phyloP scores from a whole-genome alignment of 1,140 invertebrate genomes.

The Aphelenchoides fujianensis region DNA sequence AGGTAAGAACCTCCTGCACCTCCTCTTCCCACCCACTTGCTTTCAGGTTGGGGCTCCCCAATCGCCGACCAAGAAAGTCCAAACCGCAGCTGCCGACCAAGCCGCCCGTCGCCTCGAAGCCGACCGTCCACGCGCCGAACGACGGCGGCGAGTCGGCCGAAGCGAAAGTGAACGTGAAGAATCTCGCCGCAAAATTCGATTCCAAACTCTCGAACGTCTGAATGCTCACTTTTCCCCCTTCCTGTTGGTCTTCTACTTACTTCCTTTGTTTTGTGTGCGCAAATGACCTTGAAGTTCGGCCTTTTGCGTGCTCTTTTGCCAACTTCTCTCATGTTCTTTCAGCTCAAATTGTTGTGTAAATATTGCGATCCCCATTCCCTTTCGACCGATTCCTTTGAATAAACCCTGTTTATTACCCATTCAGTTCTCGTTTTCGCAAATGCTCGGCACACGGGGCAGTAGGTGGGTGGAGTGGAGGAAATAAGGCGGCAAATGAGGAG shows the following conservation, averaged over 20 bases:
- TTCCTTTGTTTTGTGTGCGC: neutral
- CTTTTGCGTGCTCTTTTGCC: neutral
- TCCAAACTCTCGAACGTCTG: constrained; percentile 24
- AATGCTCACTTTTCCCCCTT: neutral
- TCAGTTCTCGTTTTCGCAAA: neutral
- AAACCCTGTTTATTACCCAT: neutral
- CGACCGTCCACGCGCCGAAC: neutral
- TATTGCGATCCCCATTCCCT: too few relatives aligned
- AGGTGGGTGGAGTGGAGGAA: too few relatives aligned
- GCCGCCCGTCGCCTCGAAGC: constrained; percentile 18
- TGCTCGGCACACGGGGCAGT: neutral
- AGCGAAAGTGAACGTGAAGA: constrained; percentile 27
- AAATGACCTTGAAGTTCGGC: neutral
- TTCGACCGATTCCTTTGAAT: too few relatives aligned
- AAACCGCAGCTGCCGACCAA: constrained; percentile 24
- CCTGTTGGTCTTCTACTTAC: neutral
- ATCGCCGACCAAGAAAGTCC: constrained; percentile 12
- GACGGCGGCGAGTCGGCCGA: constrained; percentile 1
- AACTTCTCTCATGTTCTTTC: constrained; percentile 10
- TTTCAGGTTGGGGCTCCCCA: neutral
- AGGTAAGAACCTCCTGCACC: constrained; percentile 6
- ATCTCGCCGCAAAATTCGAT: constrained; percentile 26
- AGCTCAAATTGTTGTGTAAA: neutral
- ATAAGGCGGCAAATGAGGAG: neutral
- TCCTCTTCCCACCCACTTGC: too few relatives aligned